phyloP scores from a whole-genome alignment of 2,888 invertebrate species.

The Pristionchus exspectatus region DNA sequence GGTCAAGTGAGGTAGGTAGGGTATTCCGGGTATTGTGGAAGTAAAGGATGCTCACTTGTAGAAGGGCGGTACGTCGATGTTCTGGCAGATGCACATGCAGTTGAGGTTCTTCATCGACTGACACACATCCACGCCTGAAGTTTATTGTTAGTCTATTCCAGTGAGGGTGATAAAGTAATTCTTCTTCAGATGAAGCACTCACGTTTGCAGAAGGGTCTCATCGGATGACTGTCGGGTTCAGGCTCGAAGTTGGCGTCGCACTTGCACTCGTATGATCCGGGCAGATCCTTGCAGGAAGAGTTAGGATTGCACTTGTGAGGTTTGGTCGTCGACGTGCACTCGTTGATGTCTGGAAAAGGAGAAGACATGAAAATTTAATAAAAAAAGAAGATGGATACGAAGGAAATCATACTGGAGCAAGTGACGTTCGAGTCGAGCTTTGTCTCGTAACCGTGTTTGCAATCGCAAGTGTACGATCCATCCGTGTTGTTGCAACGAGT shows the following conservation, averaged over 20 bases:
- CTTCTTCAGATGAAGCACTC: neutral
- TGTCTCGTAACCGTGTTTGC: slow-evolving; percentile 47
- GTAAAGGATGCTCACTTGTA: slow-evolving; percentile 19
- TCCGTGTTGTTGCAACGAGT: slow-evolving; percentile 44
- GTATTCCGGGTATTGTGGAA: neutral
- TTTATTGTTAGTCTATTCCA: neutral
- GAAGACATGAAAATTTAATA: neutral
- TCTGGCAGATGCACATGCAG: slow-evolving; percentile 41
- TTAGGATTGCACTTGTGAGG: slow-evolving; percentile 51
- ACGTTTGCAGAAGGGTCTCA: slow-evolving; percentile 55
- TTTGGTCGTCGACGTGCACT: slow-evolving; percentile 48
- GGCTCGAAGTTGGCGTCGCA: slow-evolving; percentile 50
- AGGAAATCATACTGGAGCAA: neutral
- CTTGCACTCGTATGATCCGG: slow-evolving; percentile 51
- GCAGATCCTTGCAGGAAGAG: slow-evolving; percentile 35
- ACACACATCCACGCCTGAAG: slow-evolving; percentile 46
- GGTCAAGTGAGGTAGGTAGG: too few relatives aligned
- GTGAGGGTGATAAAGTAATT: too few relatives aligned
- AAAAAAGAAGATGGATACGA: neutral
- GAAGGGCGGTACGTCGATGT: slow-evolving; percentile 45
- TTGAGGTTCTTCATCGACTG: neutral
- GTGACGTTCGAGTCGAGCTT: neutral
- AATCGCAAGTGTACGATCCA: slow-evolving; percentile 34
- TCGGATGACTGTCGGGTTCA: slow-evolving; percentile 28
- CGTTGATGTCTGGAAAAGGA: slow-evolving; percentile 43